Conservation (phyloP, 64 coral and sea anemone species). For the Exaiptasia diaphana region DNA sequence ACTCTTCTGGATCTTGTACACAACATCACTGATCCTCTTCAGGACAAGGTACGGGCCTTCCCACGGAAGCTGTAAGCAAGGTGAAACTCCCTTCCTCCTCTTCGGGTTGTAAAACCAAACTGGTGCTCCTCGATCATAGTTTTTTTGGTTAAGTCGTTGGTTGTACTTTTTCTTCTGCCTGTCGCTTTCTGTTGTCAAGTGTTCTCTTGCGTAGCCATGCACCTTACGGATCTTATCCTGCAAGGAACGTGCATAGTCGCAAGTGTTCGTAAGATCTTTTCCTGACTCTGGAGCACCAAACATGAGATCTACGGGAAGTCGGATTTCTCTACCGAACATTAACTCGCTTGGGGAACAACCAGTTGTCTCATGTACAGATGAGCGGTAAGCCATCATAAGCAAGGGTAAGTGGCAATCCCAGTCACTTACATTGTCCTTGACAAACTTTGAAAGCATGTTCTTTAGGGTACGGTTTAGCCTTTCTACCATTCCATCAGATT, state of each 20-base stretch:
- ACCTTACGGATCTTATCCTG: too few species aligned
- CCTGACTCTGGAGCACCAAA: background rate
- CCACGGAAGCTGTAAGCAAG: background rate
- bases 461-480: slow-evolving; percentile 30
- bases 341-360: background rate
- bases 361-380: slow-evolving; percentile 27
- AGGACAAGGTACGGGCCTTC: slow-evolving; percentile 32
- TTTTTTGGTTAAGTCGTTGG: background rate
- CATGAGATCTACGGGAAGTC: background rate
- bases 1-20: background rate
- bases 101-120: slow-evolving; percentile 42
- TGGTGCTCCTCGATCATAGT: background rate
- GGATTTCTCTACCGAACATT: slow-evolving; percentile 3
- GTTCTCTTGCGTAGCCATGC: slow-evolving; percentile 19
- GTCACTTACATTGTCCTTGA: background rate
- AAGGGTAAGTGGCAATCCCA: slow-evolving; percentile 34
- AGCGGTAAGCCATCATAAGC: slow-evolving; percentile 9
- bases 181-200: background rate
- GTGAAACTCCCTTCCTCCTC: slow-evolving; percentile 24
- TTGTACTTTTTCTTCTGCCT: background rate
- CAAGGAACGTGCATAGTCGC: too few species aligned
- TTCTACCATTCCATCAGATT: slow-evolving; percentile 64
- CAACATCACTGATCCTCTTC: slow-evolving; percentile 13
- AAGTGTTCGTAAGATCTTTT: too few species aligned
- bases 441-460: slow-evolving; percentile 10